Evolutionary conservation across 2,888 invertebrate genomes (phyloP).

Genomic region (Pterobdella sp.): DNA sequence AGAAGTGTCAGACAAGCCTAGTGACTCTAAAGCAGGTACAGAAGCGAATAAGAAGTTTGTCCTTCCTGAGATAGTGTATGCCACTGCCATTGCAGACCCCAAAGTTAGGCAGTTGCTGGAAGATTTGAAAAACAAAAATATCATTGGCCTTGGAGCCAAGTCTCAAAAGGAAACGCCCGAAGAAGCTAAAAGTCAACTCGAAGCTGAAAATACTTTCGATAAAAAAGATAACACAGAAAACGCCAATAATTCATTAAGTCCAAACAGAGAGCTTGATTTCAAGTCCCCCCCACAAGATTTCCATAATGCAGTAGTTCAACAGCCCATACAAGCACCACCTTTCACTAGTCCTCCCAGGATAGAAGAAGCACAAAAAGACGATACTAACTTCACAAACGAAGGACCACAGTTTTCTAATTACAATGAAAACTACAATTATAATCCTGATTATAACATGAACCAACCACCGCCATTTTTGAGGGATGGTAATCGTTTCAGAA

Average conservation of each 20-base stretch:
- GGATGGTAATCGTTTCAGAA: neutral
- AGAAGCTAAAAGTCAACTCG: neutral
- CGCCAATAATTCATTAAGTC: neutral
- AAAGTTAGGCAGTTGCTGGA: slow-evolving; percentile 25
- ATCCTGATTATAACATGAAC: neutral
- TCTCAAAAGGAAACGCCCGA: neutral
- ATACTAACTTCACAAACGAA: neutral
- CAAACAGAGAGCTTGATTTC: neutral
- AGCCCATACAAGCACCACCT: neutral
- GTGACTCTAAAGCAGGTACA: neutral
- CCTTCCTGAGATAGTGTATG: slow-evolving; percentile 4
- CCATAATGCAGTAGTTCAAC: neutral
- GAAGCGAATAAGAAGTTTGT: neutral
- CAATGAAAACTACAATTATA: neutral
- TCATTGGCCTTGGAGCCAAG: slow-evolving; percentile 20
- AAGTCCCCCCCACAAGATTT: neutral
- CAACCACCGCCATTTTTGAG: neutral
- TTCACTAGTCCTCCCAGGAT: neutral
- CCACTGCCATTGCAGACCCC: slow-evolving; percentile 24
- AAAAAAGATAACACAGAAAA: neutral
- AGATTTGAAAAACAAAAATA: slow-evolving; percentile 27
- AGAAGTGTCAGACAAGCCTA: neutral
- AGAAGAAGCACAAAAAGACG: neutral
- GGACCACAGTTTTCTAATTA: neutral
- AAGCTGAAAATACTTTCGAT: neutral